Conservation (phyloP, 2,113 vertebrate species). For the Sminthopsis crassicaudata region DNA sequence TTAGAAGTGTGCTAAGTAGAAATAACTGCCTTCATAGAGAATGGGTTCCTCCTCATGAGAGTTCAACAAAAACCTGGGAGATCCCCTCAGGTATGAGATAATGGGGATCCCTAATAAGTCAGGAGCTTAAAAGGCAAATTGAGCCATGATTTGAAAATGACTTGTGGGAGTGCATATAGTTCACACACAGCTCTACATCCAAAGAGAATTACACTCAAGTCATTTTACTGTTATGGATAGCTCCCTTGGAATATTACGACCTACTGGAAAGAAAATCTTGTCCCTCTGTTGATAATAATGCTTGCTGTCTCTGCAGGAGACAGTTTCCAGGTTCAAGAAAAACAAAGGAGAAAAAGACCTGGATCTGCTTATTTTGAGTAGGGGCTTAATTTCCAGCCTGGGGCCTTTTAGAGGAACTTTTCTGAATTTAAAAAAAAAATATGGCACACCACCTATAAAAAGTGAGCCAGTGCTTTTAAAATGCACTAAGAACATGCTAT, state of each 20-base stretch:
- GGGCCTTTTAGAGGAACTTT: constrained; percentile 25
- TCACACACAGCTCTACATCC: background rate
- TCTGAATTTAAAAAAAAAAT: background rate
- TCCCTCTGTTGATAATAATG: background rate
- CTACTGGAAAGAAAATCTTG: background rate
- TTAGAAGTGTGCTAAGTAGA: background rate
- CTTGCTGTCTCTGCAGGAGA: background rate
- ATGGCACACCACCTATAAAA: background rate
- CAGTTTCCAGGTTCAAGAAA: background rate
- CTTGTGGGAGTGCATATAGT: background rate
- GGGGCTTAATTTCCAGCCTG: background rate
- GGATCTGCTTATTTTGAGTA: constrained; percentile 20
- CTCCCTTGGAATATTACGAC: background rate
- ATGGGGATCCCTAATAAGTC: background rate
- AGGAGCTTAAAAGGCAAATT: background rate
- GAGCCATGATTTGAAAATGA: background rate
- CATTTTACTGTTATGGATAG: background rate
- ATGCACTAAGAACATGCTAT: constrained; percentile 23
- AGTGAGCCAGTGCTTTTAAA: background rate
- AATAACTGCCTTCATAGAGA: background rate
- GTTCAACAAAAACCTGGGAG: background rate
- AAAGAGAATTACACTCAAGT: background rate
- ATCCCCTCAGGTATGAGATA: background rate
- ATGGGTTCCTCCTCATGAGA: background rate
- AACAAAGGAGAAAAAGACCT: background rate